phyloP scores from a whole-genome alignment of 37 sponge, comb jelly and placozoan species.

The Petrosia ficiformis region DNA sequence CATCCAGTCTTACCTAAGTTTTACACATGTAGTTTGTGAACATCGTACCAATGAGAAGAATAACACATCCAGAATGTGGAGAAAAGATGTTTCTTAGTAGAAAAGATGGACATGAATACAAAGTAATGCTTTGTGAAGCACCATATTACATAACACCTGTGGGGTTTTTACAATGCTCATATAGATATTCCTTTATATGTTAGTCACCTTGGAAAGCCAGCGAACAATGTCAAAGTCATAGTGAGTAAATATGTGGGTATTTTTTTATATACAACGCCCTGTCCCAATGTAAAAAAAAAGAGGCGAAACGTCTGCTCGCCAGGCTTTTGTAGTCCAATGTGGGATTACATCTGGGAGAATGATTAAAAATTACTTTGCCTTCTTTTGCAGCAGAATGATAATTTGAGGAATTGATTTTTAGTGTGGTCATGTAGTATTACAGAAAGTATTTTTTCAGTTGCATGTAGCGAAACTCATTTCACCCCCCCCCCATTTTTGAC shows the following conservation, averaged over 20 bases:
- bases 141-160: not conserved
- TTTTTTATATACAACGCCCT: not conserved
- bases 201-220: conserved; percentile 24
- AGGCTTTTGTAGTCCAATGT: no score
- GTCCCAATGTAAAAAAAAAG: no score
- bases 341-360: no score
- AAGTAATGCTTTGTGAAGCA: not conserved
- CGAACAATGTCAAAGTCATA: not conserved
- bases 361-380: no score
- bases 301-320: no score
- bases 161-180: not conserved
- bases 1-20: not conserved
- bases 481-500: no score
- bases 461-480: no score
- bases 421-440: no score
- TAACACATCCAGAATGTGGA: not conserved
- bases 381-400: no score
- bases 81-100: not conserved
- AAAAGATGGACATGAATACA: not conserved
- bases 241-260: not conserved
- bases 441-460: no score
- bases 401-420: no score
- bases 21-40: not conserved
- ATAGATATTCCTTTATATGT: not conserved
- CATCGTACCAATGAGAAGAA: not conserved